Evolutionary conservation across 2,888 invertebrate genomes (phyloP), one percentile per base, ranked within the genome.

Genomic region (Uropetala carovei): DNA sequence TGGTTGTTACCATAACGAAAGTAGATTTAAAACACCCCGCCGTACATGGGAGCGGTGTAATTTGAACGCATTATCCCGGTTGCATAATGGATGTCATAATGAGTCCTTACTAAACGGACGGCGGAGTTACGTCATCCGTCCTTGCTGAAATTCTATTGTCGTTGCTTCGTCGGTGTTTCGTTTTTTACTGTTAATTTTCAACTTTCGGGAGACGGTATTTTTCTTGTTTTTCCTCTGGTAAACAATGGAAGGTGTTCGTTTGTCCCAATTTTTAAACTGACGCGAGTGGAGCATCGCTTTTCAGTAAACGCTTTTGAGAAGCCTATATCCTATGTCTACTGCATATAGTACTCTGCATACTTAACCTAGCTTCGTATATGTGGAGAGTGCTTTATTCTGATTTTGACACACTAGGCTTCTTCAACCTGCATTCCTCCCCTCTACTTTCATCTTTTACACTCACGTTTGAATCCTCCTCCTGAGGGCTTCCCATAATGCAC

Each of bases 71-170:
- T 75, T 27, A 11, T 75, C 75, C 43, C 43, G 43, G 1, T 75
- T 75, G 27, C 75, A 75, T 75, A 75, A 75, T 75, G 75, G 75
- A 11, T 75, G 75, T 75, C 75, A 75, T 13, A 27, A 9, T 75
- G 75, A 16, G 22, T 27, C 75, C 75, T 5, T 13, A 27, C 75
- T 22, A 27, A 7, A 27, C 22, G 75, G 75, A 75, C 75, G 27
- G 22, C n/a, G 75, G 22, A 11, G 75, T 75, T 75, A 75, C 75
- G 27, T 75, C 75, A 75, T 27, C 22, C 22, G 75, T 22, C 68
- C 68, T 68, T 64, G 75, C 22, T 75, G 27, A 75, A 68, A 5
- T 75, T 75, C 75, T 27, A 9, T 75, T 75, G 11, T 75, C 27
- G 27, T 75, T 27, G 75, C 75, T 27, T 27, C 75, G 75, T 75